These are phyloP conservation scores for Scaptomyza pallida DNA, from an alignment of 1,140 invertebrate species.

Conservation along the genomic window DNA sequence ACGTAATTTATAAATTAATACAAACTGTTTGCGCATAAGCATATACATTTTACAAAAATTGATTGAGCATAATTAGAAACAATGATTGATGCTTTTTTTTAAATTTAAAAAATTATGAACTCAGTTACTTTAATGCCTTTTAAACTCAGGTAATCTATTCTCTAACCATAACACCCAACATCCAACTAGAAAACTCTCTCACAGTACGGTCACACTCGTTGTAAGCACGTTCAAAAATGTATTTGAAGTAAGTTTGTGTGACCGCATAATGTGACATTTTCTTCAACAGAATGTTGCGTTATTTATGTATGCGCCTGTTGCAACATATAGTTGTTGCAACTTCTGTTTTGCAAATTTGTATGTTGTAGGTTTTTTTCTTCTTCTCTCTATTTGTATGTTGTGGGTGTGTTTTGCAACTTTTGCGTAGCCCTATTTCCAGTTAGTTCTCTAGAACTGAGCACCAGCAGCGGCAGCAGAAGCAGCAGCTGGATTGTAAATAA, in stretches of 20 bases:
- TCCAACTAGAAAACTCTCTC: neutral
- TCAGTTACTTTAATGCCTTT: no score
- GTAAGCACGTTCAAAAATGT: conserved; percentile 64
- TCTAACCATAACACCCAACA: no score
- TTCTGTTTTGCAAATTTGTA: conserved; percentile 62
- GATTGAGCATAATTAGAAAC: neutral
- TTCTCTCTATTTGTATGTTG: conserved; percentile 31
- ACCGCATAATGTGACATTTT: conserved; percentile 78
- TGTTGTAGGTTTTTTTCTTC: conserved; percentile 47
- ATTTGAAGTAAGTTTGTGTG: conserved; percentile 58
- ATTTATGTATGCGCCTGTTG: conserved; percentile 80
- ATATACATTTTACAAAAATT: no score
- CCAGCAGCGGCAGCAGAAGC: conserved; percentile 5
- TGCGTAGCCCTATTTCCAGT: conserved; percentile 31
- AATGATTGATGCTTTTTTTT: neutral
- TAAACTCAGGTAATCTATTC: neutral
- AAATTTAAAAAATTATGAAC: no score
- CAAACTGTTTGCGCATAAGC: neutral
- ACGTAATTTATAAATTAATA: neutral
- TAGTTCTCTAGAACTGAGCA: conserved; percentile 12
- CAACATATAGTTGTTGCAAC: conserved; percentile 53
- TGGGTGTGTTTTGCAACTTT: conserved; percentile 58
- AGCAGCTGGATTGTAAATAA: conserved; percentile 74
- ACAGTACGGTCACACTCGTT: conserved; percentile 45
- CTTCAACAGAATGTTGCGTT: conserved; percentile 65